Base-by-base conservation (phyloP, 1,140 invertebrate species). In the Helicoverpa zea region DNA sequence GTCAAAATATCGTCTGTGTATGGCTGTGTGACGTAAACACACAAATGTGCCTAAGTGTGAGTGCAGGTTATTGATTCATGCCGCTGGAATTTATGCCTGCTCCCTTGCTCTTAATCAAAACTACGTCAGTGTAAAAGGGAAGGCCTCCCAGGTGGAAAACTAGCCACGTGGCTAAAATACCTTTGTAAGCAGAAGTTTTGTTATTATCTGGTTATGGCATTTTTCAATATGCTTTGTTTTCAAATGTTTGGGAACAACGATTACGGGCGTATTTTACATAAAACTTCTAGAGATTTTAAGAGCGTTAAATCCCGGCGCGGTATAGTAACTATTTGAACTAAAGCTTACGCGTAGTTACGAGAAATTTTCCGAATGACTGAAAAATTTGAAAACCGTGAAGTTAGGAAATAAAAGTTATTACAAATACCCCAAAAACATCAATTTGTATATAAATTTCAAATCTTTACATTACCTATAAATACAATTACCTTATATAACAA, bases 61-160 rank as follows among this genome's bases (percentile, higher is more conserved):
- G 91, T 93, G 89, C 83, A 84, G 91, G 88, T 93, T 94, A 94
- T 94, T 94, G 93, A 93, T 94, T 94, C 91, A 94, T 93, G 88
- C 84, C 88, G 86, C 82, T 88, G 84, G 87, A 88, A 92, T 90
- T 93, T 91, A 91, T 92, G 91, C 91, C 87, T 93, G 80, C 91
- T 89, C 90, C 87, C 88, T 93, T 91, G 84, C 91, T 87, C 91
- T 88, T 89, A 91, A 93, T 92, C 87, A 91, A 87, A 91, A 92
- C 86, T 83, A 86, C 89, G 81, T 86, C 82, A 85, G 92, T 80
- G 90, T 30, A 89, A 93, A 83, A 89, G 89, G 83, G 92, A 93
- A 81, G 75, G 81, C 43, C 73, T 87, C 87, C 88, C 89, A 90
- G 89, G 83, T 81, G 83, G 79, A 81, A 82, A 86, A 84, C 85